These are phyloP conservation scores for Engraulis encrasicolus DNA, from an alignment of 2,113 vertebrate species.

Conservation along the genomic window DNA sequence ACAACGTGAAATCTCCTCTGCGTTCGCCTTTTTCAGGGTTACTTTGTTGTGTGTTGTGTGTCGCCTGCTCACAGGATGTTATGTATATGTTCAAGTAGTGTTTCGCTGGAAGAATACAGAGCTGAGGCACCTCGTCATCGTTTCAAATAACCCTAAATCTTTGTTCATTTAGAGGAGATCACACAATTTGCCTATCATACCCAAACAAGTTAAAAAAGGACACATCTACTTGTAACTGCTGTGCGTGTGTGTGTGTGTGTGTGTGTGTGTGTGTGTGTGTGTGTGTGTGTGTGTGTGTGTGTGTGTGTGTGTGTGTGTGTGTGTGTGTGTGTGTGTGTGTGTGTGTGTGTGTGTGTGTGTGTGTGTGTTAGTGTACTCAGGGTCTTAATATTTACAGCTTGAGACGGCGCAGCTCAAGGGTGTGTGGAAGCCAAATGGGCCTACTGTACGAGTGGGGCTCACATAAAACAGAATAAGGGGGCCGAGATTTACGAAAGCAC, in stretches of 20 bases:
- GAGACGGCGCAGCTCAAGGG: not conserved
- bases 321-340: slow-evolving; percentile 42
- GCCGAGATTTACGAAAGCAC: slow-evolving; percentile 69
- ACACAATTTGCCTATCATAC: not conserved
- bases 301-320: slow-evolving; percentile 36
- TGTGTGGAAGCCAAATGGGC: slow-evolving; percentile 35
- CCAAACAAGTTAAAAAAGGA: slow-evolving; percentile 10
- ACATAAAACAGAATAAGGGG: slow-evolving; percentile 62
- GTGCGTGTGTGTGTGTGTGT: slow-evolving; percentile 36
- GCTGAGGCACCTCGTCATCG: not conserved
- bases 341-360: not conserved
- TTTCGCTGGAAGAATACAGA: not conserved
- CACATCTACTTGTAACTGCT: not conserved
- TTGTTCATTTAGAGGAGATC: not conserved
- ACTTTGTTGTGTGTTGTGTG: slow-evolving; percentile 11
- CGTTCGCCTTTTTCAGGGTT: slow-evolving; percentile 18
- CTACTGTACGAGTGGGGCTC: slow-evolving; percentile 37
- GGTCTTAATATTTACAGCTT: slow-evolving; percentile 51
- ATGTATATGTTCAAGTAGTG: not conserved
- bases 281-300: not conserved
- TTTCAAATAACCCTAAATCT: not conserved
- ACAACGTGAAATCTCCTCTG: slow-evolving; percentile 39
- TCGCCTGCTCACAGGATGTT: not conserved
- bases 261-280: slow-evolving; percentile 41
- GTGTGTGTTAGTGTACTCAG: slow-evolving; percentile 40